These are phyloP conservation scores for Trichoplusia ni DNA, from an alignment of 1,140 invertebrate species.

Conservation along the genomic window DNA sequence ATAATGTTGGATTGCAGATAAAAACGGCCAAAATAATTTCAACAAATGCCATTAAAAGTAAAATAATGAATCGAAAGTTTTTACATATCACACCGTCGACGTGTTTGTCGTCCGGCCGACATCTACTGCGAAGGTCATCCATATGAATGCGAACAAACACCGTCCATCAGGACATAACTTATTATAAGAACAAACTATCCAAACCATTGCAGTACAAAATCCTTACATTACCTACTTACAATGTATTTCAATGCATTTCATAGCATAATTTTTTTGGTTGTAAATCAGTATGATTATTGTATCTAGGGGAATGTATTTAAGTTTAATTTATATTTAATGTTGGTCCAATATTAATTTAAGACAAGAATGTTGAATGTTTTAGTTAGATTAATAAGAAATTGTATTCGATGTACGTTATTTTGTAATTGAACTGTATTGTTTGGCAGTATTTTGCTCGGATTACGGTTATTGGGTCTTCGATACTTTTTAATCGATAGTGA, in stretches of 20 bases:
- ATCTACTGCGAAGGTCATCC: conserved; percentile 7
- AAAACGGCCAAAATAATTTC: no score
- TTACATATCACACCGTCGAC: no score
- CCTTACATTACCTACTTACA: background rate
- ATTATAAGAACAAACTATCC: conserved; percentile 9
- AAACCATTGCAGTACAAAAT: conserved; percentile 28
- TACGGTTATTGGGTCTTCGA: background rate
- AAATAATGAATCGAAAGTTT: no score
- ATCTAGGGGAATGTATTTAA: conserved; percentile 17
- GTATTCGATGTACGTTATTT: conserved; percentile 22
- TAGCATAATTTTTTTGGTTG: conserved; percentile 26
- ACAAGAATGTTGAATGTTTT: conserved; percentile 27
- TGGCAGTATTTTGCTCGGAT: conserved; percentile 7
- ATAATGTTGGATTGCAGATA: no score
- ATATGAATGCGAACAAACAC: conserved; percentile 11
- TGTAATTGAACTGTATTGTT: background rate
- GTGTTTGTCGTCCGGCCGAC: no score
- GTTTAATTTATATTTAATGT: conserved; percentile 27
- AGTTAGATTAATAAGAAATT: conserved; percentile 36
- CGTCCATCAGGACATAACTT: background rate
- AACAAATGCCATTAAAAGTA: no score
- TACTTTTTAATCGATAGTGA: no score
- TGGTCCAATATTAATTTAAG: conserved; percentile 45
- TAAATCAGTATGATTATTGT: conserved; percentile 10
- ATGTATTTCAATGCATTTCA: conserved; percentile 24